A percentile compares a stretch with the other conserved stretches of the same genome.
Conservation (phyloP, 2,888 invertebrate species). For the Clostera curtula region DNA sequence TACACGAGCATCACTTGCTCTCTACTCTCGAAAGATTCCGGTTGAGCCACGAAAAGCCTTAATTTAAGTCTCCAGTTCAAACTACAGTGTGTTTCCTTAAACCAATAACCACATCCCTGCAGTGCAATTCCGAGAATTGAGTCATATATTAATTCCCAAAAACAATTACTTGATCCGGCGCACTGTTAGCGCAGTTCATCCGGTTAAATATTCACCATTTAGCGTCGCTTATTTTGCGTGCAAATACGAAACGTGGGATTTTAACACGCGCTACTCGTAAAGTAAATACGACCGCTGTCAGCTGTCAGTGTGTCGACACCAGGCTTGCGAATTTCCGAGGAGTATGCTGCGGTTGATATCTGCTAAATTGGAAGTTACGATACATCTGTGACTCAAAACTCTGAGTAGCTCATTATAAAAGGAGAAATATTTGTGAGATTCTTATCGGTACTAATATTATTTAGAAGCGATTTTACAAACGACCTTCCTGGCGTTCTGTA, state of each 20-base stretch:
- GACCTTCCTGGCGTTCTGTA: too few species aligned
- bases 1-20: too few species aligned
- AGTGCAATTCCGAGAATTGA: conserved; percentile 7
- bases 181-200: conserved; percentile 12
- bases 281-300: conserved; percentile 20
- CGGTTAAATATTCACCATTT: conserved; percentile 22
- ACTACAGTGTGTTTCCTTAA: not conserved
- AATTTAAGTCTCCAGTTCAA: too few species aligned
- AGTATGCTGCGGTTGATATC: too few species aligned
- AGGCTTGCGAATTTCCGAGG: conserved; percentile 8
- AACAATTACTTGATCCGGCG: conserved; percentile 21
- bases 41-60: too few species aligned
- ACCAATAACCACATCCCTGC: not conserved
- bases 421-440: too few species aligned
- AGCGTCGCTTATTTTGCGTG: conserved; percentile 21
- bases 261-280: conserved; percentile 22
- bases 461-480: too few species aligned
- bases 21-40: too few species aligned
- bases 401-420: too few species aligned
- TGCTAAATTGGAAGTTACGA: too few species aligned
- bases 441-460: too few species aligned
- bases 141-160: conserved; percentile 14
- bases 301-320: conserved; percentile 26
- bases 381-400: too few species aligned
- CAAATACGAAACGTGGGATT: conserved; percentile 21